A percentile compares a stretch with the other conserved stretches of the same genome.
Conservation (phyloP, 2,113 vertebrate genomes). For the Oreochromis tanganicae region DNA sequence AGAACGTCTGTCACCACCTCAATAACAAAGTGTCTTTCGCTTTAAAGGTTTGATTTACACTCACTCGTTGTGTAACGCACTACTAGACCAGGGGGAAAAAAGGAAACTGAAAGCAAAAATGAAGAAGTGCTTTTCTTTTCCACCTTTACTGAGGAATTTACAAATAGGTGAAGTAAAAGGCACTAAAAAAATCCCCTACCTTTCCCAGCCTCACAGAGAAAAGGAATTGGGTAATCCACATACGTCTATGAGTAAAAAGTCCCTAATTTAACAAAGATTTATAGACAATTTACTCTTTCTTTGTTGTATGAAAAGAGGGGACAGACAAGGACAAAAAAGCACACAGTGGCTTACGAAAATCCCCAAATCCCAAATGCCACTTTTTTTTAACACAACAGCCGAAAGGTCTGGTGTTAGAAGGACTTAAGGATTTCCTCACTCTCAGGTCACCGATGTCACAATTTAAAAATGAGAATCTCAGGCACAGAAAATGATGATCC, state of each 20-base stretch:
- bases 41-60: neutral
- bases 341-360: constrained; percentile 33
- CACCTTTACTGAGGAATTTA: neutral
- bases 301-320: neutral
- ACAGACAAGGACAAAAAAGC: constrained; percentile 16
- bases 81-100: neutral
- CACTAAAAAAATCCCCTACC: constrained; percentile 3
- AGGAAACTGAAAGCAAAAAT: constrained; percentile 33
- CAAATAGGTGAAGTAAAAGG: neutral
- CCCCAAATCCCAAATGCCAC: constrained; percentile 37
- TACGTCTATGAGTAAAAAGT: constrained; percentile 7
- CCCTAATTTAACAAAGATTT: neutral
- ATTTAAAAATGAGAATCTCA: constrained; percentile 4
- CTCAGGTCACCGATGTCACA: constrained; percentile 6
- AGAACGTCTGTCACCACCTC: neutral
- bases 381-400: neutral
- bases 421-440: constrained; percentile 38
- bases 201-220: neutral
- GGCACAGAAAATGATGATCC: neutral
- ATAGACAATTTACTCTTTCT: constrained; percentile 23
- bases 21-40: neutral
- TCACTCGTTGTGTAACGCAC: neutral
- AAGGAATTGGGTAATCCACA: neutral
- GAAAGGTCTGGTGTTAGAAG: neutral
- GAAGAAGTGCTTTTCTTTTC: constrained; percentile 12